Evolutionary conservation across 2,888 invertebrate species (phyloP).

Genomic region (Standfussiana lucernea): DNA sequence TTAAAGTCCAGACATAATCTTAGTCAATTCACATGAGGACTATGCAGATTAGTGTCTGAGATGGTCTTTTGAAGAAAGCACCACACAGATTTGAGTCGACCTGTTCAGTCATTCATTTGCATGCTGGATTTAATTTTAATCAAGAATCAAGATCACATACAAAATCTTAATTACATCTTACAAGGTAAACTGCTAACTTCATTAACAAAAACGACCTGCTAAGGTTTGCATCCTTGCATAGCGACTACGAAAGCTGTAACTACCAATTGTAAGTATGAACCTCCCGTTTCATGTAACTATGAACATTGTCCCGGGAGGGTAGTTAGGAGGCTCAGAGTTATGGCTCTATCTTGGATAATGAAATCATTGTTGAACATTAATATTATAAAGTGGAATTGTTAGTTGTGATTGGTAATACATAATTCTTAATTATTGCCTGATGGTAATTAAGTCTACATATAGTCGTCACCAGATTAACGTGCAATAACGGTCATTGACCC

Average conservation of each 20-base stretch:
- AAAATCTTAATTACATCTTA: slow-evolving; percentile 6
- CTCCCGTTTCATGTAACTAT: slow-evolving; percentile 35
- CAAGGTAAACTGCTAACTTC: slow-evolving; percentile 5
- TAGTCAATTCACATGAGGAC: too few species aligned
- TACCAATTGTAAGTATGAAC: slow-evolving; percentile 6
- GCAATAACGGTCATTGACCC: too few species aligned
- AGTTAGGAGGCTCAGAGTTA: not conserved
- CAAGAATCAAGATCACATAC: not conserved
- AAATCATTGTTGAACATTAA: slow-evolving; percentile 5
- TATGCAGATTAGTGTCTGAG: too few species aligned
- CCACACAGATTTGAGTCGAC: too few species aligned
- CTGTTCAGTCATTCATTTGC: too few species aligned
- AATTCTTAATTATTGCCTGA: too few species aligned
- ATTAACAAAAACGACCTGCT: not conserved
- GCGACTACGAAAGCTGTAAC: not conserved
- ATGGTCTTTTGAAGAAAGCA: too few species aligned
- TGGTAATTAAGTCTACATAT: too few species aligned
- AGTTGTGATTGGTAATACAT: too few species aligned
- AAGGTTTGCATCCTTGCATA: not conserved
- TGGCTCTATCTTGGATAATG: not conserved
- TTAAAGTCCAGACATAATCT: too few species aligned
- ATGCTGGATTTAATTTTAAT: not conserved
- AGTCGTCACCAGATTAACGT: too few species aligned
- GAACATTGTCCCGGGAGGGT: slow-evolving; percentile 4
- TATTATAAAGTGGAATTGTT: not conserved